Evolutionary conservation across 2,797 vertebrate genomes (phyloP), one percentile per base, ranked within the genome.

Genomic region (Pteronotus mesoamericanus): DNA sequence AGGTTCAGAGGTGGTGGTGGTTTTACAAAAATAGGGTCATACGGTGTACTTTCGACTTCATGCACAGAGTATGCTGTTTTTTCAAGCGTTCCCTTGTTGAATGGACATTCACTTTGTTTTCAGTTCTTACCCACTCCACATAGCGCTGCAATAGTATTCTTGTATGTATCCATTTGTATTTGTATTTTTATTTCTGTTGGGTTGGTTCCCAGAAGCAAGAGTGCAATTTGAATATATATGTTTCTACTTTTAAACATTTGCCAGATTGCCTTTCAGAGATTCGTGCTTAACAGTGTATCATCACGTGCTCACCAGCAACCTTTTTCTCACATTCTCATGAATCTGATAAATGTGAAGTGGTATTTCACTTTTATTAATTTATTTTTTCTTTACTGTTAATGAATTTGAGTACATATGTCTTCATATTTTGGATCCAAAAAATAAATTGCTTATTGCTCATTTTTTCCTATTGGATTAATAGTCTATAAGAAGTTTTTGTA

Each of bases 171-270:
- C 75, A 44, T 46, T 94, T 51, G 24, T 91, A 53, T 46, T 77
- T 72, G 7, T 61, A 37, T 39, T 89, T 96, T 68, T 95, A 85
- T 93, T 94, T 97, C 64, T 85, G 2, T 83, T 93, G 89, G 74
- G 53, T 89, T 94, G n/a, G 55, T 91, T 92, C 83, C 86, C 89
- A 89, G 91, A 94, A 90, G 9, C 72, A 32, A 71, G 86, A 83
- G 69, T 91, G 22, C 55, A 86, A 74, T 86, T 64, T 87, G 64
- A 95, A 94, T 44, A 4, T 44, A 5, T 55, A 26, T 51, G 39
- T 80, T 94, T 94, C 57, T 94, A n/a, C 78, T 79, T 94, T 84
- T 55, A 78, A 69, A 85, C n/a, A 82, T 34, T 46, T 85, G 44
- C 72, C 77, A 80, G 64, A 83, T 69, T 79, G 78, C 78, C 78